Evolutionary conservation across 2,113 vertebrate species (phyloP).

Genomic region (Dissostichus mawsoni): DNA sequence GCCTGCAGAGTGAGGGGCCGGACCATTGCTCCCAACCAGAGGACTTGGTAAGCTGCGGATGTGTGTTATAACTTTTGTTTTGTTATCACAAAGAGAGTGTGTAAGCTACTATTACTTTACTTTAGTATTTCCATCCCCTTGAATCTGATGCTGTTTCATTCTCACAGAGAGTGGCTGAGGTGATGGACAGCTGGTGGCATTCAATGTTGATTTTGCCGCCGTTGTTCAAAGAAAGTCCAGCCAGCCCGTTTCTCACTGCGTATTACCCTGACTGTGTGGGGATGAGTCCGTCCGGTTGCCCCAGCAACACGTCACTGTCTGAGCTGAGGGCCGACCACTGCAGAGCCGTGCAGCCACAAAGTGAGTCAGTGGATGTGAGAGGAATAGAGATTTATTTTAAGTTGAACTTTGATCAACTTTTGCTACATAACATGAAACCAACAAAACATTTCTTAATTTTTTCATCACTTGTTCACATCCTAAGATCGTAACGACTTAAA

Average conservation of each 20-base stretch:
- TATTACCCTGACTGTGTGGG: constrained; percentile 99
- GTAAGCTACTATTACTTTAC: background rate
- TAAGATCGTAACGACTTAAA: background rate
- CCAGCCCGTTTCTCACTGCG: constrained; percentile 91
- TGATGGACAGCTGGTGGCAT: constrained; percentile 95
- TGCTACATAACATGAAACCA: background rate
- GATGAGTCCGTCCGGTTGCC: constrained; percentile 95
- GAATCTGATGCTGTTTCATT: constrained; percentile 4
- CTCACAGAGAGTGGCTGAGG: constrained; percentile 93
- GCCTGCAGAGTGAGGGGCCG: constrained; percentile 87
- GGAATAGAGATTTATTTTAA: background rate
- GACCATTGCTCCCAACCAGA: constrained; percentile 96
- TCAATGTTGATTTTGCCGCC: constrained; percentile 98
- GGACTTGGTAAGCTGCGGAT: constrained; percentile 87
- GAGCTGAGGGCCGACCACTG: constrained; percentile 88
- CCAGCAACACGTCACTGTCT: constrained; percentile 82
- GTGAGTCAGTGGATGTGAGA: constrained; percentile 61
- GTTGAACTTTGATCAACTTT: too few species aligned
- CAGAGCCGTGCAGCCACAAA: constrained; percentile 80
- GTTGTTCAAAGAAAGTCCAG: constrained; percentile 95
- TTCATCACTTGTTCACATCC: background rate
- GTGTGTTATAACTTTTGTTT: background rate
- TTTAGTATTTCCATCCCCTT: background rate
- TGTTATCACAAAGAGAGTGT: background rate
- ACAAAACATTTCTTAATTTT: too few species aligned